These are phyloP conservation scores for Amphipoea oculea DNA, from an alignment of 2,888 invertebrate species.

Conservation along the genomic window DNA sequence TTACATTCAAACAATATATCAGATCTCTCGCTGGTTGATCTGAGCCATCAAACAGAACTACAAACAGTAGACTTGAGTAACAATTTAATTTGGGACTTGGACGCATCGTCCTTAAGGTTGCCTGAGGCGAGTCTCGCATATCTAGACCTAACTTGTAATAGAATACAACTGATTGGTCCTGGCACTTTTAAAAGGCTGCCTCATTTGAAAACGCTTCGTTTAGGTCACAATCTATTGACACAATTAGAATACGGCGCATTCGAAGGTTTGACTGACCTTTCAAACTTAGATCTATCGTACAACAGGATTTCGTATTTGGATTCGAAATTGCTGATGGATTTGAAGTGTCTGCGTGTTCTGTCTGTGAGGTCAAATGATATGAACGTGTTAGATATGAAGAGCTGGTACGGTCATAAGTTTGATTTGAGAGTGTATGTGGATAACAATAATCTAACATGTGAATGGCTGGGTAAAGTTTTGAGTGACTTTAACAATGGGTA, in stretches of 20 bases:
- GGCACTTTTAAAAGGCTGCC: conserved; percentile 76
- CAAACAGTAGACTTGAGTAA: conserved; percentile 77
- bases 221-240: conserved; percentile 77
- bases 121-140: conserved; percentile 71
- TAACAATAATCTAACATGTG: conserved; percentile 81
- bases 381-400: conserved; percentile 74
- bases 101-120: conserved; percentile 76
- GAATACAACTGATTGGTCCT: conserved; percentile 77
- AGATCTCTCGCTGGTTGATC: conserved; percentile 73
- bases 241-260: conserved; percentile 81
- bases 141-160: conserved; percentile 80
- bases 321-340: conserved; percentile 80
- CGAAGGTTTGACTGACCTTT: conserved; percentile 74
- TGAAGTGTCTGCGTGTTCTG: conserved; percentile 76
- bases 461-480: conserved; percentile 81
- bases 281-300: conserved; percentile 73
- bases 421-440: conserved; percentile 80
- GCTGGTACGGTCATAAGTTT: conserved; percentile 79
- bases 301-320: conserved; percentile 79
- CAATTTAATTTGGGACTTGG: conserved; percentile 76
- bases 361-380: conserved; percentile 79
- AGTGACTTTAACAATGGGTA: conserved; percentile 81
- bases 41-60: conserved; percentile 77
- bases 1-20: conserved; percentile 81
- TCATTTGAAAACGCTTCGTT: conserved; percentile 76